Conservation (phyloP, 2,113 vertebrate genomes). For the Empidonax traillii region DNA sequence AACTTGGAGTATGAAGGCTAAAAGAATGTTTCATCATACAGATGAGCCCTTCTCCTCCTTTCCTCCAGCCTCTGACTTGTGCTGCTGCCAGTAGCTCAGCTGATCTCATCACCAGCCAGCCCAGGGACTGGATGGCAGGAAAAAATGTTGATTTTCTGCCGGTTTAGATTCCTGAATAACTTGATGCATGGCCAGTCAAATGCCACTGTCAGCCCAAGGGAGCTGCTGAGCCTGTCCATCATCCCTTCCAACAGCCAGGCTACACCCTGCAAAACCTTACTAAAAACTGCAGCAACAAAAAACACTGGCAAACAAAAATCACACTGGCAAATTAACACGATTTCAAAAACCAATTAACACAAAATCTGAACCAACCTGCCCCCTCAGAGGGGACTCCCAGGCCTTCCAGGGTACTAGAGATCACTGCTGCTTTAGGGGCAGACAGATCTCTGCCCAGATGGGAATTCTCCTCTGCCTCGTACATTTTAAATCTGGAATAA, state of each 20-base stretch:
- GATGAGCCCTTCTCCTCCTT: neutral
- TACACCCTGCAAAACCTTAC: neutral
- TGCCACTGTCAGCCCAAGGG: neutral
- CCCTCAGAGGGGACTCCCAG: neutral
- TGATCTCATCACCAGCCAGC: neutral
- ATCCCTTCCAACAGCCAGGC: neutral
- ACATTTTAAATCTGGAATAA: neutral
- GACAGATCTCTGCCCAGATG: neutral
- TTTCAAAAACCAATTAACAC: neutral
- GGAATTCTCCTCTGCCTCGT: neutral
- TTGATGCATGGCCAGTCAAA: neutral
- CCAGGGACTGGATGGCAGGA: neutral
- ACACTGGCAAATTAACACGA: neutral
- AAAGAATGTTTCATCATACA: neutral
- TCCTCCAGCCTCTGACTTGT: neutral
- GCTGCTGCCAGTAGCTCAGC: neutral
- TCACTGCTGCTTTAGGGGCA: neutral
- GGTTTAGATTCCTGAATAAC: neutral
- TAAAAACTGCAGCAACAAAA: neutral
- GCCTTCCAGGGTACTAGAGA: neutral
- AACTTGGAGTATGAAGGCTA: neutral
- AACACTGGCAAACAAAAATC: neutral
- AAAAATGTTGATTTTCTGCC: neutral
- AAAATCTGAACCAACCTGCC: neutral
- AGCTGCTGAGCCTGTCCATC: neutral